A percentile compares a stretch with the other conserved stretches of the same genome.
Conservation (phyloP, 2,113 vertebrate species). For the Casuarius casuarius region DNA sequence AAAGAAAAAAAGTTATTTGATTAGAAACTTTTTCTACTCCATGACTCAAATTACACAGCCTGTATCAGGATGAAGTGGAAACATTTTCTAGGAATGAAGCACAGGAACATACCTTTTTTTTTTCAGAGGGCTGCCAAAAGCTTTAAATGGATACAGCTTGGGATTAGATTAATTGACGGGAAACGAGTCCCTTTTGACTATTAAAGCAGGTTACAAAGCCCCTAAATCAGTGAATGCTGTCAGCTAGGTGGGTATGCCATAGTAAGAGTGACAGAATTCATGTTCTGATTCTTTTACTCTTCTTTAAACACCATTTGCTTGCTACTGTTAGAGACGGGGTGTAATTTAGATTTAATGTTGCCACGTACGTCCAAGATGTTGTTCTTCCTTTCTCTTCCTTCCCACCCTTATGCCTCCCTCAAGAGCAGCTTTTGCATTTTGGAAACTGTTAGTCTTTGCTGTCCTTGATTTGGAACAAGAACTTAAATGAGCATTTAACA, state of each 20-base stretch:
- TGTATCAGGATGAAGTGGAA: not conserved
- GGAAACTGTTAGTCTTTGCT: accelerated
- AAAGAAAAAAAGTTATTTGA: not conserved
- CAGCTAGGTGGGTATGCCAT: not conserved
- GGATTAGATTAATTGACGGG: not conserved
- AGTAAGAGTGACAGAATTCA: not conserved
- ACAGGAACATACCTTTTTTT: not conserved
- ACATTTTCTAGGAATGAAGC: not conserved
- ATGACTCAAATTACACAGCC: not conserved
- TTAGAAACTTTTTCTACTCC: not conserved
- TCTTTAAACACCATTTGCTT: not conserved
- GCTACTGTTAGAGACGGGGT: not conserved
- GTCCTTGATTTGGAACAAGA: not conserved
- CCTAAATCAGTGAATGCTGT: not conserved
- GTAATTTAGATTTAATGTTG: not conserved
- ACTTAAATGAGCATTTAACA: not conserved
- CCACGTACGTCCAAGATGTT: not conserved
- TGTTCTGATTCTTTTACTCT: not conserved
- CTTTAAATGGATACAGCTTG: not conserved
- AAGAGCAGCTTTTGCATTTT: not conserved
- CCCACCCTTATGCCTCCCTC: not conserved
- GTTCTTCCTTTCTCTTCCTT: not conserved
- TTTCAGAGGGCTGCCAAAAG: not conserved
- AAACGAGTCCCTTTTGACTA: not conserved
- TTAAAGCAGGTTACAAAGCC: not conserved